Evolutionary conservation across 2,113 vertebrate genomes (phyloP).

Genomic region (Philantomba maxwellii): DNA sequence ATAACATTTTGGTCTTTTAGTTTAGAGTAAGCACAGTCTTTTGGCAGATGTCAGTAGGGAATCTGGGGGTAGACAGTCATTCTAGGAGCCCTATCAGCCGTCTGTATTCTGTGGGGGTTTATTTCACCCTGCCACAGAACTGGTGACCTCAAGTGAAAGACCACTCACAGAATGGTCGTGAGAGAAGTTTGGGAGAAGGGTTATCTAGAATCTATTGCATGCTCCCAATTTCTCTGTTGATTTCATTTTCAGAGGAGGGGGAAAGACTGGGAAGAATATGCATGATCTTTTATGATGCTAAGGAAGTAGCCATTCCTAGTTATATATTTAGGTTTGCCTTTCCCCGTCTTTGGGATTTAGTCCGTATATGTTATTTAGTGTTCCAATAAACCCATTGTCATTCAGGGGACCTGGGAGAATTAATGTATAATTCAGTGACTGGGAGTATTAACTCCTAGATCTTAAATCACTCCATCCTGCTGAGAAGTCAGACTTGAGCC

Average conservation of each 20-base stretch:
- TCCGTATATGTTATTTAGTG: constrained; percentile 15
- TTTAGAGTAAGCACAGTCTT: constrained; percentile 31
- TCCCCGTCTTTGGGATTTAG: not conserved
- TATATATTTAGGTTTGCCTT: not conserved
- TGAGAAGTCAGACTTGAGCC: not conserved
- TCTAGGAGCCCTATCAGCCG: not conserved
- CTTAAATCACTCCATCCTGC: not conserved
- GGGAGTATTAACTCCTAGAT: not conserved
- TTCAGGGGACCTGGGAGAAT: not conserved
- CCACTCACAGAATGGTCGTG: not conserved
- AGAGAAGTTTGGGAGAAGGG: not conserved
- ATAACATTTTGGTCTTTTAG: constrained; percentile 61
- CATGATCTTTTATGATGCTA: not conserved
- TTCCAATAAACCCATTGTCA: not conserved
- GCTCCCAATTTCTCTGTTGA: not conserved
- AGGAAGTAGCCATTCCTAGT: not conserved
- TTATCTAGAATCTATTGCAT: not conserved
- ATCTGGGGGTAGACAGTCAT: not conserved
- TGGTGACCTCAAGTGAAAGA: not conserved
- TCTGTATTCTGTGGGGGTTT: not conserved
- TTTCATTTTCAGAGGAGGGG: not conserved
- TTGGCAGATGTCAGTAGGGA: constrained; percentile 38
- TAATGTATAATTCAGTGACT: not conserved
- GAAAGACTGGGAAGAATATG: not conserved
- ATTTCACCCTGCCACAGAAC: not conserved